phyloP scores from a whole-genome alignment of 2,888 invertebrate species.

The Leptinotarsa peninsularis region DNA sequence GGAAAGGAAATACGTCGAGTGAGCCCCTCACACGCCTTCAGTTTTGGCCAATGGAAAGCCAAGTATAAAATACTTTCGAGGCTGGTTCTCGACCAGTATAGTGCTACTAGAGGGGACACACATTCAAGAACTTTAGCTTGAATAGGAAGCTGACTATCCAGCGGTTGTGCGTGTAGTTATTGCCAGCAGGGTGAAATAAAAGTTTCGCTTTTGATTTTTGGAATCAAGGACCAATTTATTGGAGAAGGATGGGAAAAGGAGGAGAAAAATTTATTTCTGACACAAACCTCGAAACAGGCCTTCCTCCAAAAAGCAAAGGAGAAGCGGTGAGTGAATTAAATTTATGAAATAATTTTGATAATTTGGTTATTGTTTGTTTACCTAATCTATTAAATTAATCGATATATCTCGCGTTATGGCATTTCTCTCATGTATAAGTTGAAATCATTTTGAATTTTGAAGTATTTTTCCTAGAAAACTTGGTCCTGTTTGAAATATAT shows the following conservation, averaged over 20 bases:
- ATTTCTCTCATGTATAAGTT: no score
- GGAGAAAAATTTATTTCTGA: slow-evolving; percentile 50
- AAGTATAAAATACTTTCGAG: slow-evolving; percentile 35
- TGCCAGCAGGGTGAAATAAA: neutral
- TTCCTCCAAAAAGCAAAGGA: slow-evolving; percentile 32
- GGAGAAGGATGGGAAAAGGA: slow-evolving; percentile 53
- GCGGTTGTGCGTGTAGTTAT: slow-evolving; percentile 7
- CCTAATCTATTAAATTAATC: no score
- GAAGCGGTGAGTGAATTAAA: slow-evolving; percentile 33
- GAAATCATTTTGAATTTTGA: no score
- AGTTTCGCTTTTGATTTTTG: neutral
- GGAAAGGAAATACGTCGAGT: neutral
- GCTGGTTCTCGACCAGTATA: slow-evolving; percentile 1
- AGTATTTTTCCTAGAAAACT: no score
- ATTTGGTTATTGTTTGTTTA: neutral
- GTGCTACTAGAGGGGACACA: slow-evolving; percentile 21
- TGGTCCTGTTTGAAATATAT: no score
- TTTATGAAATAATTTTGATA: neutral
- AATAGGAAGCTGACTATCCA: slow-evolving; percentile 7
- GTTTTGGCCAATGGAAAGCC: slow-evolving; percentile 38
- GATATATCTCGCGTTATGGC: no score
- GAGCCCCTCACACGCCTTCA: slow-evolving; percentile 37
- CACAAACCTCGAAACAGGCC: slow-evolving; percentile 41
- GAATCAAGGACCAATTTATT: neutral
- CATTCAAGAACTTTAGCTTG: slow-evolving; percentile 11